These are phyloP conservation scores for Tetranychus cinnabarinus DNA, from an alignment of 1,140 invertebrate species.

Conservation along the genomic window DNA sequence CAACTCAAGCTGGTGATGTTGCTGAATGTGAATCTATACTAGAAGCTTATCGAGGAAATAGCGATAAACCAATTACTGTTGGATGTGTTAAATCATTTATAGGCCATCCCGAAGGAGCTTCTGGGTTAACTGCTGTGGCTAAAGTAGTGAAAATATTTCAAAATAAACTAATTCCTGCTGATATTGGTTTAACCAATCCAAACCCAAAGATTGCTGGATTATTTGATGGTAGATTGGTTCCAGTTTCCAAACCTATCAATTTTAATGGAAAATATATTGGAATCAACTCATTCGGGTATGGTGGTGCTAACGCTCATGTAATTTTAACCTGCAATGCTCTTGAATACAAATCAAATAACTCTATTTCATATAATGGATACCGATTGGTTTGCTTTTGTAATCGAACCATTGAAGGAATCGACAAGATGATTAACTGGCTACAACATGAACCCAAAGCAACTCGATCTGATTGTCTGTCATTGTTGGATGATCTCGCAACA, in stretches of 20 bases:
- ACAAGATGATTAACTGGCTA: background rate
- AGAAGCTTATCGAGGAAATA: conserved; percentile 33
- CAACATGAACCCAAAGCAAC: background rate
- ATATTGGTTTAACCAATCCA: conserved; percentile 63
- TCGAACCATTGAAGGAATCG: background rate
- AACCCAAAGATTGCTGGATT: conserved; percentile 27
- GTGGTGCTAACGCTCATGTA: conserved; percentile 17
- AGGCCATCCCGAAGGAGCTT: conserved; percentile 71
- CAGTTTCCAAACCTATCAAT: conserved; percentile 17
- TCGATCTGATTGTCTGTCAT: background rate
- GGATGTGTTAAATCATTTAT: conserved; percentile 80
- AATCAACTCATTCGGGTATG: conserved; percentile 38
- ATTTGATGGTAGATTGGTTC: conserved; percentile 53
- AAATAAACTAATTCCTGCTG: conserved; percentile 54
- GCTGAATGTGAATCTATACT: conserved; percentile 64
- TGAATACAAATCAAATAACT: background rate
- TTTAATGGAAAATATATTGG: conserved; percentile 60
- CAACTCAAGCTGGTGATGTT: conserved; percentile 43
- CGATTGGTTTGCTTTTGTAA: background rate
- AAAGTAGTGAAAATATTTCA: conserved; percentile 79
- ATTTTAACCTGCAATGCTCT: background rate
- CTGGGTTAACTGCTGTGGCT: conserved; percentile 55
- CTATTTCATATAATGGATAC: background rate
- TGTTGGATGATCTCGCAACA: background rate
- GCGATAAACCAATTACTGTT: conserved; percentile 37